phyloP scores from a whole-genome alignment of 2,113 vertebrate genomes.

The Nematolebias whitei region DNA sequence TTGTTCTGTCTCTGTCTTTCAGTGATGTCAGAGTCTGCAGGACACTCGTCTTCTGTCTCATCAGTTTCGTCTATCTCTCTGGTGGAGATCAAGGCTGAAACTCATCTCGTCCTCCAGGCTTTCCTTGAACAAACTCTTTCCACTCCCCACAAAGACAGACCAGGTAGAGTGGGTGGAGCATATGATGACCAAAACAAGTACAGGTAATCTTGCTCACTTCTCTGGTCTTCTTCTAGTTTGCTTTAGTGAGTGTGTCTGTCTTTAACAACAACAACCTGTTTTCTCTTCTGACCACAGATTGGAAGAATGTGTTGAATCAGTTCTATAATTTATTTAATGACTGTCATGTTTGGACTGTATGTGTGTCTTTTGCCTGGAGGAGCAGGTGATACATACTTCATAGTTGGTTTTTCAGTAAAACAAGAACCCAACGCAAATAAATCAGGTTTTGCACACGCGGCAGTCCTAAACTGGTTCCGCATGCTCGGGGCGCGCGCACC shows the following conservation, averaged over 20 bases:
- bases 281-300: too few relatives aligned
- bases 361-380: too few relatives aligned
- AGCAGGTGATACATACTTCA: too few relatives aligned
- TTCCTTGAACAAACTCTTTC: constrained; percentile 69
- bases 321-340: too few relatives aligned
- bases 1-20: not conserved
- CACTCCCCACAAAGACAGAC: constrained; percentile 49
- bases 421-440: too few relatives aligned
- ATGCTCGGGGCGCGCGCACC: too few relatives aligned
- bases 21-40: constrained; percentile 57
- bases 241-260: not conserved
- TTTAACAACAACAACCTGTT: not conserved
- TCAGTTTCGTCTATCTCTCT: constrained; percentile 67
- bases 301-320: too few relatives aligned
- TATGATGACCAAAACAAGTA: constrained; percentile 70
- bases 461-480: too few relatives aligned
- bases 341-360: too few relatives aligned
- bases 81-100: constrained; percentile 75
- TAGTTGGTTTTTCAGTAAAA: too few relatives aligned
- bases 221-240: not conserved
- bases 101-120: constrained; percentile 74
- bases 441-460: too few relatives aligned
- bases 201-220: constrained; percentile 58
- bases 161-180: constrained; percentile 72
- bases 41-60: constrained; percentile 46